These are phyloP conservation scores for Gandaritis pyraliata DNA, from an alignment of 2,888 invertebrate genomes.

Conservation along the genomic window DNA sequence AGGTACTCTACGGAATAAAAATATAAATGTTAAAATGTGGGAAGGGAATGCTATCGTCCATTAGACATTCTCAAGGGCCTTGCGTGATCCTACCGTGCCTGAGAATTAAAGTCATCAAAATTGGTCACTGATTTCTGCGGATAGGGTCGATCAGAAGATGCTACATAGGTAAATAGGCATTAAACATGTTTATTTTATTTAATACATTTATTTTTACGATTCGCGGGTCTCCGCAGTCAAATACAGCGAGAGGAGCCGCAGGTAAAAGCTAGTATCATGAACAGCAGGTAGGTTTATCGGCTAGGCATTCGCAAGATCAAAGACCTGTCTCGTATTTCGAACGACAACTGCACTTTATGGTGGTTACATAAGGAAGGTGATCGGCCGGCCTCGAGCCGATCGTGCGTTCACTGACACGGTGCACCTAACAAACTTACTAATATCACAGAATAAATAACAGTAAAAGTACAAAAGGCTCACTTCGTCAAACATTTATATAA, in stretches of 20 bases:
- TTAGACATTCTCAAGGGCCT: too few relatives aligned
- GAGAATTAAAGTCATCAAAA: too few relatives aligned
- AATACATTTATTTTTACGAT: background rate
- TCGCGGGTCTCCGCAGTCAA: background rate
- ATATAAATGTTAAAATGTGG: too few relatives aligned
- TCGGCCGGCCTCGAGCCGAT: slow-evolving; percentile 74
- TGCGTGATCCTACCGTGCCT: too few relatives aligned
- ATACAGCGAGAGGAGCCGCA: background rate
- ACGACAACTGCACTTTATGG: slow-evolving; percentile 57
- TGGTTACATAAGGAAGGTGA: slow-evolving; percentile 76
- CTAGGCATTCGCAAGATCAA: slow-evolving; percentile 62
- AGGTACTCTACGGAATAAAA: too few relatives aligned
- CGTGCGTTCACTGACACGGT: slow-evolving; percentile 67
- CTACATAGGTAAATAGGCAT: too few relatives aligned
- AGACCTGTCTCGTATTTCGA: slow-evolving; percentile 59
- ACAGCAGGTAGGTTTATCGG: slow-evolving; percentile 46
- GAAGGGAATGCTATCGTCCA: too few relatives aligned
- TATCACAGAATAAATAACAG: slow-evolving; percentile 11
- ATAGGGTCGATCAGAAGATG: too few relatives aligned
- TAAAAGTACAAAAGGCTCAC: too few relatives aligned
- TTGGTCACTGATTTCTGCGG: too few relatives aligned
- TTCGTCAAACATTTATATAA: too few relatives aligned
- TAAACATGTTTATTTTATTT: too few relatives aligned
- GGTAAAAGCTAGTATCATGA: slow-evolving; percentile 35
- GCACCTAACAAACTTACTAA: slow-evolving; percentile 63